Evolutionary conservation across 1,140 invertebrate species (phyloP).

Genomic region (Drosophila mojavensis): DNA sequence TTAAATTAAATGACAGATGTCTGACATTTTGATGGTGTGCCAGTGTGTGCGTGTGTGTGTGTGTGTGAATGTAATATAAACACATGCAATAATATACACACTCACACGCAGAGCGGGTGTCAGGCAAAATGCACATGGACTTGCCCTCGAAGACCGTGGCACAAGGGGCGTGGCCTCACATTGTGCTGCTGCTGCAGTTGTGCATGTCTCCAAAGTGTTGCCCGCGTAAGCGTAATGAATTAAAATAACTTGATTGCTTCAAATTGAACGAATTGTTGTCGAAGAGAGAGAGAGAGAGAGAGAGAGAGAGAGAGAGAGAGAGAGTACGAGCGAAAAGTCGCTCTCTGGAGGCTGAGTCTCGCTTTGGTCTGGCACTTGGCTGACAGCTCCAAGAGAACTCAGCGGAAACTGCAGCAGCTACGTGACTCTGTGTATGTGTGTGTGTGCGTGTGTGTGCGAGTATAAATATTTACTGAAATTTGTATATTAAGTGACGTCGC

Average conservation of each 20-base stretch:
- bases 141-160: conserved; percentile 27
- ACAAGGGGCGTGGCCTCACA: conserved; percentile 13
- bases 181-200: conserved; percentile 41
- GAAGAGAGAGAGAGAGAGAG: neutral
- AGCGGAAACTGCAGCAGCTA: conserved; percentile 33
- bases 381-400: conserved; percentile 29
- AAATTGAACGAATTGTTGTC: conserved; percentile 80
- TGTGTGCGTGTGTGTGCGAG: conserved; percentile 26
- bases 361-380: conserved; percentile 30
- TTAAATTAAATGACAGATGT: conserved; percentile 83
- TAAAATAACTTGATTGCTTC: conserved; percentile 83
- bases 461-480: conserved; percentile 81
- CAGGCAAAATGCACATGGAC: conserved; percentile 63
- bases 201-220: conserved; percentile 77
- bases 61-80: conserved; percentile 51
- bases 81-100: conserved; percentile 57
- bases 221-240: conserved; percentile 81
- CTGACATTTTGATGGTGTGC: conserved; percentile 76
- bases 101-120: neutral
- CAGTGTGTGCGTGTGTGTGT: conserved; percentile 47
- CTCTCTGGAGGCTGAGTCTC: conserved; percentile 9
- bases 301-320: neutral
- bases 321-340: neutral
- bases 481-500: conserved; percentile 78
- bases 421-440: conserved; percentile 16